These are phyloP conservation scores for Caenorhabditis macrosperma DNA, from an alignment of 2,888 invertebrate species.

Conservation along the genomic window DNA sequence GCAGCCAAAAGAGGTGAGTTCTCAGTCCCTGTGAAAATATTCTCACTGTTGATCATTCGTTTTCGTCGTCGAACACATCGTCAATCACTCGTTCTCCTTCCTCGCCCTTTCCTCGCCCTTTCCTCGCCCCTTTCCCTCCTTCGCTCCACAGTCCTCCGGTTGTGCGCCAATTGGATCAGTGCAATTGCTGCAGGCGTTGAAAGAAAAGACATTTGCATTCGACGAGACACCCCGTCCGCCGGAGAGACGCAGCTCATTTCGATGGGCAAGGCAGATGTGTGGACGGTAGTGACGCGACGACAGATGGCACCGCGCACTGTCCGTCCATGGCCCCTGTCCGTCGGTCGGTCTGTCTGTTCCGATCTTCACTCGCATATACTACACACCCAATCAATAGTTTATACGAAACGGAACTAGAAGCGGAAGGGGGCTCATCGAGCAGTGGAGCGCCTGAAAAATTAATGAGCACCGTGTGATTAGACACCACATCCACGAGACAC, in stretches of 20 bases:
- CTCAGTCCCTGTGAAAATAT: neutral
- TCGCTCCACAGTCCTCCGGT: neutral
- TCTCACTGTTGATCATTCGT: neutral
- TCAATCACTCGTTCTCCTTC: slow-evolving; percentile 12
- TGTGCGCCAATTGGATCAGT: slow-evolving; percentile 44
- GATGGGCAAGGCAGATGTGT: slow-evolving; percentile 44
- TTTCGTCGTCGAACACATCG: neutral
- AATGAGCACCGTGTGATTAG: slow-evolving; percentile 48
- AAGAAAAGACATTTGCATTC: slow-evolving; percentile 44
- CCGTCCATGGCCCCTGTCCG: neutral
- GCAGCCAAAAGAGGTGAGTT: slow-evolving; percentile 80
- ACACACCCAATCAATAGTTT: neutral
- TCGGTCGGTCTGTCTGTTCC: slow-evolving; percentile 9
- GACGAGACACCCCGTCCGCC: slow-evolving; percentile 2
- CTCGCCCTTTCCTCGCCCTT: neutral
- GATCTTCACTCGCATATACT: neutral
- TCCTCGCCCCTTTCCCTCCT: too few relatives aligned
- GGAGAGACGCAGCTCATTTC: slow-evolving; percentile 34
- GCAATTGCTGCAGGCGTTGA: slow-evolving; percentile 23
- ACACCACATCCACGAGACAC: slow-evolving; percentile 13
- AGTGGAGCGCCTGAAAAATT: slow-evolving; percentile 32
- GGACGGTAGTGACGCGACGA: slow-evolving; percentile 25
- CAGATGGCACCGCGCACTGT: slow-evolving; percentile 38
- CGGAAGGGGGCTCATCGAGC: neutral
- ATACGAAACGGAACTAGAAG: neutral